Evolutionary conservation across 2,113 vertebrate genomes (phyloP), one percentile per base, ranked within the genome.

Genomic region (Alexandromys fortis): DNA sequence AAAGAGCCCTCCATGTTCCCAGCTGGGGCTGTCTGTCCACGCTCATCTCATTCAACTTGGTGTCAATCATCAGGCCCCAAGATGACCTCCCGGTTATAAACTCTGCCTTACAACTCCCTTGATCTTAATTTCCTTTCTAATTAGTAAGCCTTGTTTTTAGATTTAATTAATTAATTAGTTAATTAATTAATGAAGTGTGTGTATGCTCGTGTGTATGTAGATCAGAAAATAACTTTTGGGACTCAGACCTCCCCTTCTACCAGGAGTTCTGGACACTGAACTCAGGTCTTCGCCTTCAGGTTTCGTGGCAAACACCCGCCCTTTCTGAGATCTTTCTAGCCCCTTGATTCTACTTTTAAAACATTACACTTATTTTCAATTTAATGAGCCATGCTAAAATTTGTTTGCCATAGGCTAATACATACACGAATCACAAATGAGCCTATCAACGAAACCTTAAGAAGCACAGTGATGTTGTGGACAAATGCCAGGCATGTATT

Each of bases 51-150:
- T 13, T 61, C 28, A 83, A 28, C 30, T 68, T 35, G 22, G 3
- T 68, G 91, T 79, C 19, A 13, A 2, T 9, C 49, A 2, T 5
- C 17, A 52, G 1, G 52, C 21, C 0, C 22, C 1, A 6, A 24
- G 13, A 49, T 45, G 81, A 12, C 30, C 4, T 79, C 55, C 4
- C 0, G 4, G 47, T 35, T 85, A 33, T 33, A 35, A 9, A 79
- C 33, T 72, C n/a, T 72, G 49, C 13, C 26, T 24, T 68, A 35
- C 17, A n/a, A 90, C 91, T 33, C 38, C 75, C 77, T 30, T 86
- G 49, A 88, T 58, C 61, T 88, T 82, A 77, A 83, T 24, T 95
- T 82, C 61, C 76, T 24, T 33, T 89, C 65, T 70, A 63, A 63
- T 68, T 88, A 82, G 67, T 96, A 88, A 63, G 70, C 24, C 38